Evolutionary conservation across 1,140 invertebrate genomes (phyloP).

Genomic region (Aphaenogaster ashmeadi): DNA sequence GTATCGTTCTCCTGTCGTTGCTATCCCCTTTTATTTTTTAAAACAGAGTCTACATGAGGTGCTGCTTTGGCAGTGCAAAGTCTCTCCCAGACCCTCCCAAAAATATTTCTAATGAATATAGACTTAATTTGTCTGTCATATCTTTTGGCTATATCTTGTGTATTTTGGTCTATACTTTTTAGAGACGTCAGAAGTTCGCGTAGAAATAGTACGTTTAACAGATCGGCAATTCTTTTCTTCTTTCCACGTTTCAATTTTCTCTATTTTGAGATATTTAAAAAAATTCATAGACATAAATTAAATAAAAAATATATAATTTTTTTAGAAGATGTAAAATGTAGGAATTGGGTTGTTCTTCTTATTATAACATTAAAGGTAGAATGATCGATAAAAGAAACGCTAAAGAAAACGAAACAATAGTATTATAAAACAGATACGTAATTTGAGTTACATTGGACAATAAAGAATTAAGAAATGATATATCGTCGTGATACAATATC

Average conservation of each 20-base stretch:
- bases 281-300: background rate
- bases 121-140: background rate
- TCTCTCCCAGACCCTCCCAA: background rate
- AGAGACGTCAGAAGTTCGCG: background rate
- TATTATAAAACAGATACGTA: background rate
- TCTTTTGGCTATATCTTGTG: background rate
- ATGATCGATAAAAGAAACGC: background rate
- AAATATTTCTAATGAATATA: background rate
- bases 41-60: background rate
- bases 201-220: background rate
- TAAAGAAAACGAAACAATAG: background rate
- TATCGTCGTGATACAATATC: background rate
- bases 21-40: background rate
- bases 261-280: background rate
- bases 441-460: background rate
- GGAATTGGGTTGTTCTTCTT: background rate
- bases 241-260: background rate
- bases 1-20: background rate
- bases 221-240: background rate
- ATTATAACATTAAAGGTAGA: background rate
- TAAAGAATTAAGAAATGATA: background rate
- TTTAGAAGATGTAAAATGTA: constrained; percentile 1
- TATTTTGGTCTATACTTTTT: background rate
- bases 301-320: constrained; percentile 1
- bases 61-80: background rate